Conservation (phyloP, 1,140 invertebrate genomes). For the Drosophila albomicans region DNA sequence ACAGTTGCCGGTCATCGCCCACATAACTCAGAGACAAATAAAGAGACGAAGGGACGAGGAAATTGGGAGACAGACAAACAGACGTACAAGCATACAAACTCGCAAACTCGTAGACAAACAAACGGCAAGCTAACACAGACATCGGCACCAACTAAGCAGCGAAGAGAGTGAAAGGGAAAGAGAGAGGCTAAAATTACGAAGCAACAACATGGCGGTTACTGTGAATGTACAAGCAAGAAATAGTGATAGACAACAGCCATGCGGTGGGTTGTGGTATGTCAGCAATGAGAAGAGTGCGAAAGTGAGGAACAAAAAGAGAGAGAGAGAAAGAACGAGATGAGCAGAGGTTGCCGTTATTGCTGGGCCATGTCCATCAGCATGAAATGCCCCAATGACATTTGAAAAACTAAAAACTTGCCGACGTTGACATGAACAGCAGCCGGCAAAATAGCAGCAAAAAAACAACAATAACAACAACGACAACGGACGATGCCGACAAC, state of each 20-base stretch:
- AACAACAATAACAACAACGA: conserved; percentile 29
- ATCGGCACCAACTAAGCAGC: conserved; percentile 43
- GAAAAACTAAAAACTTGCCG: conserved; percentile 75
- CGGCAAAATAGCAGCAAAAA: conserved; percentile 44
- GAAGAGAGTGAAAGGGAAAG: neutral
- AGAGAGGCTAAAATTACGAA: conserved; percentile 26
- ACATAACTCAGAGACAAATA: conserved; percentile 55
- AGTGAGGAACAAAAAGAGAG: neutral
- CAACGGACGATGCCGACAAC: conserved; percentile 12
- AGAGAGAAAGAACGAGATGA: neutral
- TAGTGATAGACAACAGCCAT: conserved; percentile 15
- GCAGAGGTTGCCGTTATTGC: conserved; percentile 22
- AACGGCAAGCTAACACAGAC: conserved; percentile 66
- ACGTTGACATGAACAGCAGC: conserved; percentile 60
- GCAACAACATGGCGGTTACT: conserved; percentile 50
- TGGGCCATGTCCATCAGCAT: conserved; percentile 71
- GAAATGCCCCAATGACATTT: conserved; percentile 79
- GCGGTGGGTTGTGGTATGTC: neutral
- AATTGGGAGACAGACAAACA: conserved; percentile 5
- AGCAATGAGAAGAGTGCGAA: neutral
- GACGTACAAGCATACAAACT: conserved; percentile 17
- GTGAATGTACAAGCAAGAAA: conserved; percentile 19
- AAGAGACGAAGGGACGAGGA: conserved; percentile 19
- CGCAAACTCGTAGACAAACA: conserved; percentile 41
- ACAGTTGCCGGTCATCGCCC: conserved; percentile 65